These are phyloP conservation scores for Belgica antarctica DNA, from an alignment of 2,888 invertebrate genomes.

Conservation along the genomic window DNA sequence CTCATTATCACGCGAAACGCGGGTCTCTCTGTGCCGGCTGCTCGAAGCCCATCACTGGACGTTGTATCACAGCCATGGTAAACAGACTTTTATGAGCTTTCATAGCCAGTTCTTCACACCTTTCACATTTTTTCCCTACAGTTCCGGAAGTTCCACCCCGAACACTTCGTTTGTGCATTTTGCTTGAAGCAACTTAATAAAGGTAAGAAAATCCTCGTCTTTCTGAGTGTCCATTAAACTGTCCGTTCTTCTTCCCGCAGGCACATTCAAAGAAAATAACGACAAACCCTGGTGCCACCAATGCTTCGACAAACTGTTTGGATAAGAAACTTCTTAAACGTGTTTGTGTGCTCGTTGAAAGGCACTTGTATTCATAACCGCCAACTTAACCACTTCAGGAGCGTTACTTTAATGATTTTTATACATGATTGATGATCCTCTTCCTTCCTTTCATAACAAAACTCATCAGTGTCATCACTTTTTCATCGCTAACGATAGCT, in stretches of 20 bases:
- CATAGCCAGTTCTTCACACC: too few relatives aligned
- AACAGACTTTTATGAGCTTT: too few relatives aligned
- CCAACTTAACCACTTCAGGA: background rate
- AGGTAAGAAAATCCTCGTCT: constrained; percentile 52
- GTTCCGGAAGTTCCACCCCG: constrained; percentile 98
- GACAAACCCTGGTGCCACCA: constrained; percentile 98
- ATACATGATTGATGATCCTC: constrained; percentile 16
- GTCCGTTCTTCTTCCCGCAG: constrained; percentile 1
- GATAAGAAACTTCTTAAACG: constrained; percentile 57
- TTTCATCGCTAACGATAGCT: background rate
- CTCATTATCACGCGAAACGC: constrained; percentile 95
- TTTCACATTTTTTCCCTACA: too few relatives aligned
- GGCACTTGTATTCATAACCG: background rate
- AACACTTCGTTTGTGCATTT: constrained; percentile 99
- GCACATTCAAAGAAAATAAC: constrained; percentile 98
- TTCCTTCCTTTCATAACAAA: background rate
- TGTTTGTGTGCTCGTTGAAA: constrained; percentile 12
- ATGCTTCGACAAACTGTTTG: constrained; percentile 96
- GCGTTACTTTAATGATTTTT: constrained; percentile 6
- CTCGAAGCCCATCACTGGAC: constrained; percentile 93
- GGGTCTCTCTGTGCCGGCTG: constrained; percentile 98
- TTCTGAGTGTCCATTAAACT: background rate
- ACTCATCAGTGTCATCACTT: background rate
- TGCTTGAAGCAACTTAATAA: constrained; percentile 97
- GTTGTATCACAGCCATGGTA: constrained; percentile 99